Evolutionary conservation across 2,888 invertebrate genomes (phyloP).

Genomic region (Onthophagus sagittarius): DNA sequence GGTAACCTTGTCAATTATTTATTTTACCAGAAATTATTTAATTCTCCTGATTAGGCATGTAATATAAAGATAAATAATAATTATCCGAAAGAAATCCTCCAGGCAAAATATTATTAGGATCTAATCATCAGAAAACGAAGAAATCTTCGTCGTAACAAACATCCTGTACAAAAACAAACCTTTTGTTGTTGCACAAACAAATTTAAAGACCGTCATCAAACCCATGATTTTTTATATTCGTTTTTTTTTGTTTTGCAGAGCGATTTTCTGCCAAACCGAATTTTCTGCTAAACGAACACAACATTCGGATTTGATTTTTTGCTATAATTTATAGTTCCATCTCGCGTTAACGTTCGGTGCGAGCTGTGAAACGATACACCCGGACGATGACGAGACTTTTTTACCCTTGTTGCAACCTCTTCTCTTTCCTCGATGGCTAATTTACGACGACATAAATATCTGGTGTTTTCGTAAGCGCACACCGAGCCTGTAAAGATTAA

Average conservation of each 20-base stretch:
- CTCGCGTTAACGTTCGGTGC: neutral
- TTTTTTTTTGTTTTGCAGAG: neutral
- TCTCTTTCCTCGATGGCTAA: constrained; percentile 10
- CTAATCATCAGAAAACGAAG: neutral
- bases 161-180: neutral
- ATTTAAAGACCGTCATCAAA: neutral
- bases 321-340: constrained; percentile 4
- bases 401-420: neutral
- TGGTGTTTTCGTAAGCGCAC: constrained; percentile 6
- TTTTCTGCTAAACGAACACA: neutral
- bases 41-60: too few relatives aligned
- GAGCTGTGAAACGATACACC: neutral
- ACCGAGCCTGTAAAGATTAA: constrained; percentile 18
- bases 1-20: neutral
- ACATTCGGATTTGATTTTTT: neutral
- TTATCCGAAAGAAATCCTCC: neutral
- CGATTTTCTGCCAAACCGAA: neutral
- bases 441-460: constrained; percentile 15
- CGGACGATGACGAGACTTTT: constrained; percentile 3
- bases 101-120: neutral
- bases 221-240: neutral
- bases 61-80: too few relatives aligned
- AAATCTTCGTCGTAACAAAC: neutral
- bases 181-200: neutral
- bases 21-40: too few relatives aligned